phyloP scores from a whole-genome alignment of 1,140 invertebrate species.

The Zophobas atratus region DNA sequence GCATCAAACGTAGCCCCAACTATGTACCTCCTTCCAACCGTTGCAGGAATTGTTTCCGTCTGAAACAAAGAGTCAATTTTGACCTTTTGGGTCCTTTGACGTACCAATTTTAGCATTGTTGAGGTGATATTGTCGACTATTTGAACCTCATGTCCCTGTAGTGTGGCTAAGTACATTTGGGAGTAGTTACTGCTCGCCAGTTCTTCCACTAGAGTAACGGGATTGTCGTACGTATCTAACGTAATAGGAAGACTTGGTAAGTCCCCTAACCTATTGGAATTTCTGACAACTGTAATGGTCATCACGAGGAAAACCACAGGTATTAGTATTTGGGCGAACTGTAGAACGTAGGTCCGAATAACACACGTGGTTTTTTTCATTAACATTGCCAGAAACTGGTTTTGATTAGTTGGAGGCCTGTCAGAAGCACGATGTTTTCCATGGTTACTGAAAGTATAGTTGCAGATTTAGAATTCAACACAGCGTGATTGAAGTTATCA shows the following conservation, averaged over 20 bases:
- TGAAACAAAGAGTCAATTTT: conserved; percentile 39
- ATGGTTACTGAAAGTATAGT: conserved; percentile 49
- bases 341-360: conserved; percentile 71
- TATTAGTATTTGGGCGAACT: conserved; percentile 73
- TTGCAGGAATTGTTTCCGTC: conserved; percentile 48
- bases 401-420: conserved; percentile 68
- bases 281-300: conserved; percentile 67
- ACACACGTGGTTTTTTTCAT: conserved; percentile 73
- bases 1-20: neutral
- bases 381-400: conserved; percentile 76
- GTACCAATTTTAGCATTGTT: conserved; percentile 56
- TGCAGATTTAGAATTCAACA: conserved; percentile 1
- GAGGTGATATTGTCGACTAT: conserved; percentile 46
- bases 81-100: neutral
- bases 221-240: conserved; percentile 60
- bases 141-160: conserved; percentile 13
- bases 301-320: conserved; percentile 74
- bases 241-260: conserved; percentile 68
- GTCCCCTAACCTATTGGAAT: conserved; percentile 67
- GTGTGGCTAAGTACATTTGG: neutral
- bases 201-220: conserved; percentile 65
- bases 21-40: conserved; percentile 55
- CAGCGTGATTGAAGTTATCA: neutral
- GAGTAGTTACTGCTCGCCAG: conserved; percentile 21
- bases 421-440: conserved; percentile 46